Evolutionary conservation across 2,113 vertebrate genomes (phyloP), one percentile per base, ranked within the genome.

Genomic region (Microcebus murinus): DNA sequence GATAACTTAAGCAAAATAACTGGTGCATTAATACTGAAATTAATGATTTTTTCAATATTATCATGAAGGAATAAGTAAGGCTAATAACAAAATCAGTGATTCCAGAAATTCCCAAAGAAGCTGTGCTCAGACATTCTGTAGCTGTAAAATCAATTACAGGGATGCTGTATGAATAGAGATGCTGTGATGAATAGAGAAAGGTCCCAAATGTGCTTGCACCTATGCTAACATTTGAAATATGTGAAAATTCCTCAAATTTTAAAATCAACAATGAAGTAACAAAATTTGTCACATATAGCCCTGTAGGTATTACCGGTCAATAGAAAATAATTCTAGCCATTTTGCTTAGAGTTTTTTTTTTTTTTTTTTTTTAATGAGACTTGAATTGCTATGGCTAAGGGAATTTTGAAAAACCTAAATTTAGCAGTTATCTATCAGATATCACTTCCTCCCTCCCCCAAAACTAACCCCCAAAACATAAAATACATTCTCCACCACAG

Each of bases 401-500:
- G 57, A 29, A 39, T 77, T 50, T 34, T 34, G 31, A 59, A 63
- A 63, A 71, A 11, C 31, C 83, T 68, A n/a, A 57, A 71, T 21
- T 50, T 20, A 71, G 39, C 9, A 7, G 18, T 23, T 20, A 8
- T 55, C 25, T 12, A 25, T 10, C 18, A 4, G 34, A 13, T 2
- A 4, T 7, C 29, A 23, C 12, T 17, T 29, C 39, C 12, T 25
- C 48, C 5, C 76, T 9, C 2, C 1, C 17, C n/a, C 39, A 45
- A 20, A 74, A 39, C 20, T 3, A 8, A 9, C 21, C 10, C 0
- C 13, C 29, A 13, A 50, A 67, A n/a, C n/a, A 10, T 7, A n/a
- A 14, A 4, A 3, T 1, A 7, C 10, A 3, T 0, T 0, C 20
- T 45, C 48, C 1, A 2, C 7, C 6, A 20, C 0, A 29, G 27